Conservation (phyloP, 2,797 vertebrate genomes). For the Coluber constrictor region DNA sequence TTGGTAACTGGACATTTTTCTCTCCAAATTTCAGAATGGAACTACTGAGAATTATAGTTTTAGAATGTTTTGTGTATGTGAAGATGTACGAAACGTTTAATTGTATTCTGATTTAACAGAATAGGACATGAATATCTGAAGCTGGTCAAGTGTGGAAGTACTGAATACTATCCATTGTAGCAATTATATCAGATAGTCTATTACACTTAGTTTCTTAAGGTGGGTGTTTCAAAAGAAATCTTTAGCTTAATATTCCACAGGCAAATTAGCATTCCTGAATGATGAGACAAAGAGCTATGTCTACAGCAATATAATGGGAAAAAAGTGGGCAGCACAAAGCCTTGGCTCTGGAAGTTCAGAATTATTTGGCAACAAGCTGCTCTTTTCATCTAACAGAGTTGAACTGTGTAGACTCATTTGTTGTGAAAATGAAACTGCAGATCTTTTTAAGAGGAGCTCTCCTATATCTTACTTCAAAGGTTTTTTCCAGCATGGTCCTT, state of each 20-base stretch:
- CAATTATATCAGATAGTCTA: conserved; percentile 38
- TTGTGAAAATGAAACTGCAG: conserved; percentile 43
- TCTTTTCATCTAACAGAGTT: conserved; percentile 21
- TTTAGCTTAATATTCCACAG: conserved; percentile 14
- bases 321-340: conserved; percentile 54
- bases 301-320: conserved; percentile 48
- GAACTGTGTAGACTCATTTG: conserved; percentile 40
- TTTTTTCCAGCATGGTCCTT: conserved; percentile 22
- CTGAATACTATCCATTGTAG: conserved; percentile 24
- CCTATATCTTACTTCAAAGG: conserved; percentile 47
- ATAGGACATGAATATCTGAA: neutral
- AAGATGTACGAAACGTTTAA: neutral
- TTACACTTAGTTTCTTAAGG: conserved; percentile 40
- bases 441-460: conserved; percentile 31
- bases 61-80: neutral
- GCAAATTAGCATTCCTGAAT: conserved; percentile 26
- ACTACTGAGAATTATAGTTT: neutral
- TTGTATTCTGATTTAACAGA: neutral
- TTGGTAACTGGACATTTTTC: neutral
- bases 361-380: conserved; percentile 30
- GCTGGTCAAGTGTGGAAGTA: conserved; percentile 37
- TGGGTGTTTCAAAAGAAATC: conserved; percentile 40
- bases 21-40: neutral
- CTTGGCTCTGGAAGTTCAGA: conserved; percentile 35
- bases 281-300: conserved; percentile 51